A percentile compares a stretch with the other conserved stretches of the same genome.
phyloP scores from a whole-genome alignment of 2,888 invertebrate species.

The Blastobasis lacticolella region DNA sequence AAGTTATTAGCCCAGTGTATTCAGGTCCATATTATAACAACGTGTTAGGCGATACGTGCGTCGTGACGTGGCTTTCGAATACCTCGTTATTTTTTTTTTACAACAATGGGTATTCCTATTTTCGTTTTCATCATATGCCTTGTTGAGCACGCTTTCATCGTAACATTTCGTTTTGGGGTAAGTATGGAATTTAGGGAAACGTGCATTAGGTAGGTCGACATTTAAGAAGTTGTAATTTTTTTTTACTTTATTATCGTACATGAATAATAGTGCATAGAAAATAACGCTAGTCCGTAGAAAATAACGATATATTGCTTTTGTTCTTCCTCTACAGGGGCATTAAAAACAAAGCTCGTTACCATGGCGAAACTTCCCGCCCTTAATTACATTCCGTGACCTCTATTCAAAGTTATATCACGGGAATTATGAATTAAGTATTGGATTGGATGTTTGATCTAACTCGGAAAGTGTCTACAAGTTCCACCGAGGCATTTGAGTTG shows the following conservation, averaged over 20 bases:
- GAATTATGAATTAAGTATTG: not conserved
- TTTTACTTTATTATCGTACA: too few species aligned
- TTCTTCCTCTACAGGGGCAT: too few species aligned
- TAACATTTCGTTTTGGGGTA: too few species aligned
- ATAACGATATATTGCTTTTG: too few species aligned
- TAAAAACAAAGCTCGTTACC: slow-evolving; percentile 22
- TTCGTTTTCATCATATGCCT: not conserved
- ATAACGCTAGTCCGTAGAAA: too few species aligned
- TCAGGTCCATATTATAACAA: not conserved
- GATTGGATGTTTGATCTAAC: not conserved
- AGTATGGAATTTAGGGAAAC: too few species aligned
- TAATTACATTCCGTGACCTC: slow-evolving; percentile 26
- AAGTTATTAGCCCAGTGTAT: slow-evolving; percentile 18
- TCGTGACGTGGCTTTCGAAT: not conserved
- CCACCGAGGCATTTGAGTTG: too few species aligned
- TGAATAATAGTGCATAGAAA: too few species aligned
- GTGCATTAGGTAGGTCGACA: too few species aligned
- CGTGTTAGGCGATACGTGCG: not conserved
- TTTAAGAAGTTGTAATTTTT: too few species aligned
- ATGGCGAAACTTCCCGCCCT: slow-evolving; percentile 20
- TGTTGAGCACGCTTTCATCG: not conserved
- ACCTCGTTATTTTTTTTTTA: too few species aligned
- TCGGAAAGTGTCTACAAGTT: not conserved
- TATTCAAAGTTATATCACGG: not conserved
- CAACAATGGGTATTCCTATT: too few species aligned